Conservation (phyloP, 2,888 invertebrate genomes). For the Listrodromus nycthemerus region DNA sequence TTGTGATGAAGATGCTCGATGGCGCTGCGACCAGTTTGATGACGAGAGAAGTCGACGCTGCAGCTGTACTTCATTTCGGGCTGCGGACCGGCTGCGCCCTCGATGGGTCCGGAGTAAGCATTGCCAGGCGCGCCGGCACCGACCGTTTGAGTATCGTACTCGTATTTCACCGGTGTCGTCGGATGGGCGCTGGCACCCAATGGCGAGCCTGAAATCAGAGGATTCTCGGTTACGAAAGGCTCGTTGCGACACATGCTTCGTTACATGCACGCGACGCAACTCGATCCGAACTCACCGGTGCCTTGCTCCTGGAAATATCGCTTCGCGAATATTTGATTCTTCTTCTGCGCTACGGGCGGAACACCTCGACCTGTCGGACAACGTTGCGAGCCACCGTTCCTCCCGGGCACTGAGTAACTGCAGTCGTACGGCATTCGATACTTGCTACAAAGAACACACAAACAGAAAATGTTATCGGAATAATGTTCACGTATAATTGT, state of each 20-base stretch:
- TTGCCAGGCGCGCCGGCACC: conserved; percentile 83
- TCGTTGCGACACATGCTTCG: not conserved
- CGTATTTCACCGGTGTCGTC: conserved; percentile 86
- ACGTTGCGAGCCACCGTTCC: conserved; percentile 82
- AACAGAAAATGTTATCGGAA: conserved; percentile 6
- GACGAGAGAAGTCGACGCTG: conserved; percentile 88
- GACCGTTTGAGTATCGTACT: conserved; percentile 80
- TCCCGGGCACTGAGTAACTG: conserved; percentile 86
- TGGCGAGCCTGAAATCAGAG: conserved; percentile 76
- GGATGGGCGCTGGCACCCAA: conserved; percentile 77
- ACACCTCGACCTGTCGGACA: conserved; percentile 86
- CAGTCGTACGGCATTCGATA: conserved; percentile 90
- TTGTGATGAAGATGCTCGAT: conserved; percentile 92
- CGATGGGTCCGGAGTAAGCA: conserved; percentile 84
- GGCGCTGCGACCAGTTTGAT: conserved; percentile 85
- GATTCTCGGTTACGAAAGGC: not conserved
- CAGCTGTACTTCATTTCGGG: conserved; percentile 89
- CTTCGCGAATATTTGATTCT: conserved; percentile 97
- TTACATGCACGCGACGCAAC: not conserved
- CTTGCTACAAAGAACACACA: conserved; percentile 85
- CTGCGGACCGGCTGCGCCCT: conserved; percentile 86
- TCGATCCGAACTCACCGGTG: conserved; percentile 72
- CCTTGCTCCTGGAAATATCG: conserved; percentile 90
- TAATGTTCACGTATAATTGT: not conserved
- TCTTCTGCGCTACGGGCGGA: conserved; percentile 92